Evolutionary conservation across 2,888 invertebrate species (phyloP), one percentile per base, ranked within the genome.

Genomic region (Drosophila ezoana): DNA sequence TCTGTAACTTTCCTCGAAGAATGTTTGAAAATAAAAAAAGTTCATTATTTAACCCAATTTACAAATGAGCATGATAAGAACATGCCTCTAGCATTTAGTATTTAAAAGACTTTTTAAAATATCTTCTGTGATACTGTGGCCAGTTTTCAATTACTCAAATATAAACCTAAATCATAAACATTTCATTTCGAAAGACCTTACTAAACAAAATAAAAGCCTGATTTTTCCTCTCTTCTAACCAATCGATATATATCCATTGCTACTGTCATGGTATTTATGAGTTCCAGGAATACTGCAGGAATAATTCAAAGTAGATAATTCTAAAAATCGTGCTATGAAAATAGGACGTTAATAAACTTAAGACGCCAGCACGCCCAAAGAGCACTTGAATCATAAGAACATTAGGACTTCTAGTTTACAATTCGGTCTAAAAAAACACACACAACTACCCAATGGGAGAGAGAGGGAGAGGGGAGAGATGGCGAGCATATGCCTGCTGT

Each of bases 291-390:
- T 20, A 9, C 13, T 9, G 1, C n/a, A 16, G 9, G 13, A 28
- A 44, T 33, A 56, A 10, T 10, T 9, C 44, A 14, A 56, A 58
- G 38, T 61, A 43, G 38, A 48, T 63, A 79, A 61, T 65, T 75
- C 61, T 52, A 14, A 64, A 64, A 65, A 38, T 63, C 57, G 5
- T 16, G 28, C 51, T 47, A 47, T 52, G 64, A 44, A 64, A 65
- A 67, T 37, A 67, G 60, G 20, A 49, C 20, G 67, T 63, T 74
- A 83, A 83, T 83, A 86, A 83, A 83, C 68, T 63, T 49, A 83
- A 79, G 84, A 81, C 69, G 87, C 76, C 87, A 86, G 84, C 79
- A 86, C 82, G 87, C 82, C 82, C 71, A 37, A 57, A 35, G 76
- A 69, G 49, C 83, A 83, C 82, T 83, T 81, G 77, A 83, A 68